phyloP scores from a whole-genome alignment of 2,113 vertebrate species.

The Cyprinodon brontotheroides region DNA sequence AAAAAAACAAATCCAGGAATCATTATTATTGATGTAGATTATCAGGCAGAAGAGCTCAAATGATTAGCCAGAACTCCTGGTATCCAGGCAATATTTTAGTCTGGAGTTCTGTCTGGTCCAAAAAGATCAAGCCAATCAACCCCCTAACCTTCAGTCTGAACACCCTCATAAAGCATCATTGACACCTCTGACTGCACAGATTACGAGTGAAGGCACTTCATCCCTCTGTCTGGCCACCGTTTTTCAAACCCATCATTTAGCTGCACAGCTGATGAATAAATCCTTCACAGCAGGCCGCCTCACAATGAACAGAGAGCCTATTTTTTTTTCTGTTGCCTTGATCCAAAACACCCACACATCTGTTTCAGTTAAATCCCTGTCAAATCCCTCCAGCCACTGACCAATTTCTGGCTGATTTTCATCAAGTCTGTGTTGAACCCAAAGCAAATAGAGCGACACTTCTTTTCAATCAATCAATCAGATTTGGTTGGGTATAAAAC shows the following conservation, averaged over 20 bases:
- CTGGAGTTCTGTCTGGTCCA: too few species aligned
- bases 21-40: too few species aligned
- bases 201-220: neutral
- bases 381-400: neutral
- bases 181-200: neutral
- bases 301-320: neutral
- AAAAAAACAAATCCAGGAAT: too few species aligned
- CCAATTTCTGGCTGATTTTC: neutral
- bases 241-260: constrained; percentile 7
- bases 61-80: too few species aligned
- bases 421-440: neutral
- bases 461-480: neutral
- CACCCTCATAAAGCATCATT: neutral
- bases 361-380: neutral
- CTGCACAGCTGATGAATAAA: constrained; percentile 16
- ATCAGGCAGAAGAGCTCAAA: too few species aligned
- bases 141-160: neutral
- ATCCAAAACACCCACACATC: constrained; percentile 31
- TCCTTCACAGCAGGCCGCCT: neutral
- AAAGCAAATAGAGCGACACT: neutral
- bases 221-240: neutral
- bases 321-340: constrained; percentile 4
- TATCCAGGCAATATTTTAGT: too few species aligned
- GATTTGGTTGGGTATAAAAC: neutral
- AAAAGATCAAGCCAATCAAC: too few species aligned